Evolutionary conservation across 2,113 vertebrate species (phyloP).

Genomic region (human): GRCh38 chr17:69784501-69785000

Average conservation of each 20-base stretch:
- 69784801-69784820: not conserved
- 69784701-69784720: not conserved
- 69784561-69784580: not conserved
- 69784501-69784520: not conserved
- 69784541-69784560: not conserved
- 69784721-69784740: not conserved
- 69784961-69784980: too few species aligned
- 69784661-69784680: not conserved
- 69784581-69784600: not conserved
- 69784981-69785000: too few species aligned
- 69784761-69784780: not conserved
- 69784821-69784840: not conserved
- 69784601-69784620: not conserved
- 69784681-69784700: not conserved
- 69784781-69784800: not conserved
- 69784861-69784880: not conserved
- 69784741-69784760: not conserved
- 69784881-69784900: not conserved
- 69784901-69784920: not conserved
- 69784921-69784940: too few species aligned
- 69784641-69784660: not conserved
- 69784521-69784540: not conserved
- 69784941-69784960: too few species aligned
- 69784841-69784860: not conserved
- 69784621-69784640: not conserved